Evolutionary conservation across 2,888 invertebrate species (phyloP), one percentile per base, ranked within the genome.

Genomic region (Sicus ferrugineus): DNA sequence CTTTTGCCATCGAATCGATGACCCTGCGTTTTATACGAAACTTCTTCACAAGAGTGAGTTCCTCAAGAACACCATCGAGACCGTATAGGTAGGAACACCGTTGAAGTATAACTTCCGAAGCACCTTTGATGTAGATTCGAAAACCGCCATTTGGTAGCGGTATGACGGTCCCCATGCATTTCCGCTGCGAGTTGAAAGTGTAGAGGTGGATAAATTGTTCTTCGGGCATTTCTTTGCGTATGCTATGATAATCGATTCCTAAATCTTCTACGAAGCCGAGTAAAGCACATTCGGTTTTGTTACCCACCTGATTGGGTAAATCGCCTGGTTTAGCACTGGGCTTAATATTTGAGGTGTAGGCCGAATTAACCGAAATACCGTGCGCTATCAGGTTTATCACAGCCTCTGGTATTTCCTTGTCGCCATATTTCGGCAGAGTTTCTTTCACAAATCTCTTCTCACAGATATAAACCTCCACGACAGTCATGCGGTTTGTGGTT

Each of bases 401-500:
- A 72, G 92, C 90, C 38, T 89, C 86, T 73, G 97, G 95, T 78
- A 98, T 90, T 77, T 93, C 92, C 69, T 90, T 87, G 78, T 95
- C 93, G 70, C 91, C 88, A 83, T 90, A 94, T 84, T 93, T 94
- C 64, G 97, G 97, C 79, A 92, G 90, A 48, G 90, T 90, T 54
- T 92, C 91, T 16, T 28, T 21, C 87, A 96, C 96, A 87, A 94
- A 92, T 76, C 95, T 89, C 81, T 94, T 93, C 87, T 96, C 96
- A 87, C 95, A 95, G 76, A 99, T 92, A 87, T 94, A 98, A 23
- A 96, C 94, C 86, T 97, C 95, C 14, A 99, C 98, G 67, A 97
- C 98, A 4, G 98, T 98, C 99, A 99, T 99, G 73, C 95, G 90
- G 87, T 98, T 97, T 73, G 99, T 99, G 74, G 99, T 99, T 73